Percentiles rank a stretch among this genome's conserved stretches.
Evolutionary conservation across 2,113 vertebrate genomes (phyloP).

Genomic region (Antechinus flavipes): DNA sequence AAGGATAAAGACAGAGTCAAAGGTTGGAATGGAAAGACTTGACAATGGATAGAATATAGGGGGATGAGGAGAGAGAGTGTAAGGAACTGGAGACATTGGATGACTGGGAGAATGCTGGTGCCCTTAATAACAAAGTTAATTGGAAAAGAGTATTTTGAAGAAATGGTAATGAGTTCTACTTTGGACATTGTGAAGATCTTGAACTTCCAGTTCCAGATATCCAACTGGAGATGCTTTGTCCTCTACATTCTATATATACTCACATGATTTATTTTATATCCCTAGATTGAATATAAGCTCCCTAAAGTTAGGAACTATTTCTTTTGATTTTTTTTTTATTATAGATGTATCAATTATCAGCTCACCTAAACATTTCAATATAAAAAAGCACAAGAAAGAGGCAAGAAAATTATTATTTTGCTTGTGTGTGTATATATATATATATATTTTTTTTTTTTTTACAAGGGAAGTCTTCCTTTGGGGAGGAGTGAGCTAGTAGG

Average conservation of each 20-base stretch:
- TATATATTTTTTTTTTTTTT: background rate
- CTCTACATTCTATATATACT: background rate
- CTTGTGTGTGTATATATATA: no score
- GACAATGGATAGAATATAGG: no score
- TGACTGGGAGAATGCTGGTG: background rate
- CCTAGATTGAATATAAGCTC: background rate
- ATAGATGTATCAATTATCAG: background rate
- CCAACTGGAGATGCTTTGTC: background rate
- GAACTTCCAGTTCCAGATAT: background rate
- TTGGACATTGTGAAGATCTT: background rate
- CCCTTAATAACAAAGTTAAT: background rate
- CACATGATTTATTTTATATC: background rate
- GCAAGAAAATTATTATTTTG: background rate
- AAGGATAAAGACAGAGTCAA: background rate
- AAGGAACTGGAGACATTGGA: background rate
- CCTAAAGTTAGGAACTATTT: background rate
- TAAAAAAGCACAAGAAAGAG: no score
- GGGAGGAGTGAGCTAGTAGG: background rate
- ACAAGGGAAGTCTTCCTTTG: background rate
- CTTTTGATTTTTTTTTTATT: background rate
- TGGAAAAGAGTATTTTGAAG: background rate
- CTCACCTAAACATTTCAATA: background rate
- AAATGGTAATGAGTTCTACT: background rate
- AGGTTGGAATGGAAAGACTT: background rate
- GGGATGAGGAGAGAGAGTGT: background rate